A percentile compares a stretch with the other conserved stretches of the same genome.
Evolutionary conservation across 2,113 vertebrate species (phyloP).

Genomic region (Agelaius phoeniceus): DNA sequence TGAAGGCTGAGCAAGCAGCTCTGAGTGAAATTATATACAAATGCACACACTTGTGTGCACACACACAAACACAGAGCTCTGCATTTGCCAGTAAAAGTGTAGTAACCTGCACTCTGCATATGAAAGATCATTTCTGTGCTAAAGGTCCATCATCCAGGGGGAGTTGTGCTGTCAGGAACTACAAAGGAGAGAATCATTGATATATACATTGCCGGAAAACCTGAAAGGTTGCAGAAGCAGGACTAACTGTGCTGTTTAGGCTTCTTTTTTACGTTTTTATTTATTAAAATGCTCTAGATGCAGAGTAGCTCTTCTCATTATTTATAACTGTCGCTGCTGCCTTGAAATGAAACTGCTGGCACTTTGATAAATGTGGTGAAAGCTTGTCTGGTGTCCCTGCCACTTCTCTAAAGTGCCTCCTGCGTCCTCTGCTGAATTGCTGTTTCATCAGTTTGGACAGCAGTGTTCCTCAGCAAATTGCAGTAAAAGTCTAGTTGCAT

Average conservation of each 20-base stretch:
- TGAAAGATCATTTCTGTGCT: neutral
- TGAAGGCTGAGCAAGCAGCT: neutral
- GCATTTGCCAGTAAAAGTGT: neutral
- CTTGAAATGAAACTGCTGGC: conserved; percentile 46
- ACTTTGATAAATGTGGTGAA: conserved; percentile 66
- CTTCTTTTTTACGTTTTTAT: conserved; percentile 17
- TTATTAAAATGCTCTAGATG: conserved; percentile 53
- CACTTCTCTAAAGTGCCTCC: conserved; percentile 48
- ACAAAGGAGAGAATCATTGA: neutral
- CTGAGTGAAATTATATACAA: neutral
- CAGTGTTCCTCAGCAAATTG: conserved; percentile 19
- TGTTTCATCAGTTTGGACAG: conserved; percentile 56
- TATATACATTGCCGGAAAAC: neutral
- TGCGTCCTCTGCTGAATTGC: conserved; percentile 50
- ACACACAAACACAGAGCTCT: neutral
- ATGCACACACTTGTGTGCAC: fast-evolving
- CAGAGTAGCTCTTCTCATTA: conserved; percentile 38
- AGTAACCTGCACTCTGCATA: neutral
- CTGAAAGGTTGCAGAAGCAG: neutral
- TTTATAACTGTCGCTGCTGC: neutral
- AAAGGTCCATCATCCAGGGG: neutral
- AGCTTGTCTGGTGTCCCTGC: conserved; percentile 44
- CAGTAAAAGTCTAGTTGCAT: conserved; percentile 43
- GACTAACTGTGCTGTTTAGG: neutral
- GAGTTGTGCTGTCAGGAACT: neutral